phyloP scores from a whole-genome alignment of 1,140 invertebrate genomes.

The Dendroctonus ponderosae region DNA sequence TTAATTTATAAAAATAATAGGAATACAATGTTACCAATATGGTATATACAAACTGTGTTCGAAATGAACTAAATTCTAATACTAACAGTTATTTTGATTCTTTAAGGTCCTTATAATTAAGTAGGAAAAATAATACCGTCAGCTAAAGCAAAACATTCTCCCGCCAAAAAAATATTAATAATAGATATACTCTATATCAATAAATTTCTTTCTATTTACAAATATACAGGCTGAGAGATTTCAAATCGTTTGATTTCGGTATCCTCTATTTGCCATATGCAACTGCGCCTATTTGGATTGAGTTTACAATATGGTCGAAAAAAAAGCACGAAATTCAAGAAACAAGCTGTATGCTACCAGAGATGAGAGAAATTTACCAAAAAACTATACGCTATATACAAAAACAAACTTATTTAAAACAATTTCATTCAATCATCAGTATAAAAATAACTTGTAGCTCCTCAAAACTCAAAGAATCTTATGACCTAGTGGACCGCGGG shows the following conservation, averaged over 20 bases:
- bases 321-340: too few relatives aligned
- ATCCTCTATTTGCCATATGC: constrained; percentile 26
- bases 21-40: constrained; percentile 27
- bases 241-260: constrained; percentile 51
- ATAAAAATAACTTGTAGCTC: too few relatives aligned
- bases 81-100: constrained; percentile 16
- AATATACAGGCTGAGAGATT: constrained; percentile 47
- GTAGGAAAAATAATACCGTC: constrained; percentile 10
- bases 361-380: too few relatives aligned
- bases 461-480: too few relatives aligned
- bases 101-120: constrained; percentile 15
- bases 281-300: neutral
- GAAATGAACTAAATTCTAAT: constrained; percentile 22
- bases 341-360: too few relatives aligned
- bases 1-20: constrained; percentile 23
- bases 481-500: too few relatives aligned
- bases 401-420: too few relatives aligned
- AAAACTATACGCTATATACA: too few relatives aligned
- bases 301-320: too few relatives aligned
- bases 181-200: constrained; percentile 28
- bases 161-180: constrained; percentile 12
- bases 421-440: too few relatives aligned
- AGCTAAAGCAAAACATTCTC: constrained; percentile 21
- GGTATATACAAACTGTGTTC: constrained; percentile 25
- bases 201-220: constrained; percentile 46